phyloP scores from a whole-genome alignment of 1,140 invertebrate species.

The Octopus bimaculoides region DNA sequence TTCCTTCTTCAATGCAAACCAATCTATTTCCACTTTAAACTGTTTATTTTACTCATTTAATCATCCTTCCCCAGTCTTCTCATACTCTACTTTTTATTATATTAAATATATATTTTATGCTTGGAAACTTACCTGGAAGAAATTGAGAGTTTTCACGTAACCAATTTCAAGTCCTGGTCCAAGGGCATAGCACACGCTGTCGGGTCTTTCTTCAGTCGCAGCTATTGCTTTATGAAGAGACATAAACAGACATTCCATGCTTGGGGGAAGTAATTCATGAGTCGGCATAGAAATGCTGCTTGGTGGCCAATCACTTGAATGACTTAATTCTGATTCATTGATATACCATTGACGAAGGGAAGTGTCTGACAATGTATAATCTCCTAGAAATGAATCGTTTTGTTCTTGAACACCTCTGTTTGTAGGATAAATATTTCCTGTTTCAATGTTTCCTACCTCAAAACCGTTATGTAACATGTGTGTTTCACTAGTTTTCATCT shows the following conservation, averaged over 20 bases:
- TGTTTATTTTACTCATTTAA: too few species aligned
- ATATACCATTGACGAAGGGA: background rate
- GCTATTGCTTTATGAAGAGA: background rate
- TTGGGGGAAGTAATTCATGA: background rate
- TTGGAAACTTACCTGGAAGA: background rate
- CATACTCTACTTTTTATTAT: too few species aligned
- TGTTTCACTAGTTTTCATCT: too few species aligned
- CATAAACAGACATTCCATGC: background rate
- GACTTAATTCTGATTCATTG: background rate
- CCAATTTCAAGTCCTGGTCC: conserved; percentile 8
- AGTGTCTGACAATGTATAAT: background rate
- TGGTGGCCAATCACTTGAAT: background rate
- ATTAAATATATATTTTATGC: too few species aligned
- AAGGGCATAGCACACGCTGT: conserved; percentile 1
- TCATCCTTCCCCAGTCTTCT: too few species aligned
- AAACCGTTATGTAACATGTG: background rate
- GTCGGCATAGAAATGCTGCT: background rate
- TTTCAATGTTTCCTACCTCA: background rate
- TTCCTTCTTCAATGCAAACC: too few species aligned
- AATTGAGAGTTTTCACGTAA: background rate
- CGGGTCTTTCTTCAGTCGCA: background rate
- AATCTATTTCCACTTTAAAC: too few species aligned
- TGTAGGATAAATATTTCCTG: background rate
- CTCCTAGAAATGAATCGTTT: too few species aligned
- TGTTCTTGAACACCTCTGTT: too few species aligned